These are phyloP conservation scores for Enchytraeus crypticus DNA, from an alignment of 2,888 invertebrate species.

Conservation along the genomic window DNA sequence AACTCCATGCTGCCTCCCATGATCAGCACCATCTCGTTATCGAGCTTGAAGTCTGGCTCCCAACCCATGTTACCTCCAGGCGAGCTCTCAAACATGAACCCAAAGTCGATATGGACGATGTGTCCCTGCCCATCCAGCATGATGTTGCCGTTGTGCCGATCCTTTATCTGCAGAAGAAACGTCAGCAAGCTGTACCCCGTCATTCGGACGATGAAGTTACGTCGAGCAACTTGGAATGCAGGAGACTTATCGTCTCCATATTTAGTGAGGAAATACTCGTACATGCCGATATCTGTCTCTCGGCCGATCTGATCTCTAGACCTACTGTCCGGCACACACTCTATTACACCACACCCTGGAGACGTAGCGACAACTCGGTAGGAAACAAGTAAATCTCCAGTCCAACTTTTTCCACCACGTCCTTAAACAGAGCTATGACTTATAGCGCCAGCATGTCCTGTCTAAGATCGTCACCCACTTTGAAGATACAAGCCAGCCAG, in stretches of 20 bases:
- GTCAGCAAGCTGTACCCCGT: constrained; percentile 97
- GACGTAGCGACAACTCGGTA: constrained; percentile 78
- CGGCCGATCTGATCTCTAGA: constrained; percentile 94
- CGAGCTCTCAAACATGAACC: constrained; percentile 99
- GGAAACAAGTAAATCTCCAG: constrained; percentile 84
- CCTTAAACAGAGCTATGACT: constrained; percentile 93
- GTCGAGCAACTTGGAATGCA: constrained; percentile 75
- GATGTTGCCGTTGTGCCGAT: constrained; percentile 97
- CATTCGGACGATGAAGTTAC: constrained; percentile 97
- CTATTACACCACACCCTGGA: constrained; percentile 97
- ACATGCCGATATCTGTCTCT: constrained; percentile 84
- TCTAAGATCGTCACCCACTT: constrained; percentile 50
- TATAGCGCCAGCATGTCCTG: constrained; percentile 96
- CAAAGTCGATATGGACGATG: constrained; percentile 98
- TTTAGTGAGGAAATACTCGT: constrained; percentile 76
- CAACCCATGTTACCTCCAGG: constrained; percentile 98
- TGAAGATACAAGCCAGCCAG: constrained; percentile 98
- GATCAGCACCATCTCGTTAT: constrained; percentile 98
- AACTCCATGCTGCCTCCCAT: constrained; percentile 98
- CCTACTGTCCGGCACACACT: constrained; percentile 99
- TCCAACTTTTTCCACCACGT: constrained; percentile 62
- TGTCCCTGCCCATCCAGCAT: constrained; percentile 96
- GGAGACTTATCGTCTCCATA: constrained; percentile 85
- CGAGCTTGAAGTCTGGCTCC: constrained; percentile 97
- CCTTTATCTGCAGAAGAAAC: constrained; percentile 94